Evolutionary conservation across 1,140 invertebrate genomes (phyloP), one percentile per base, ranked within the genome.

Genomic region (Cydia pomonella): DNA sequence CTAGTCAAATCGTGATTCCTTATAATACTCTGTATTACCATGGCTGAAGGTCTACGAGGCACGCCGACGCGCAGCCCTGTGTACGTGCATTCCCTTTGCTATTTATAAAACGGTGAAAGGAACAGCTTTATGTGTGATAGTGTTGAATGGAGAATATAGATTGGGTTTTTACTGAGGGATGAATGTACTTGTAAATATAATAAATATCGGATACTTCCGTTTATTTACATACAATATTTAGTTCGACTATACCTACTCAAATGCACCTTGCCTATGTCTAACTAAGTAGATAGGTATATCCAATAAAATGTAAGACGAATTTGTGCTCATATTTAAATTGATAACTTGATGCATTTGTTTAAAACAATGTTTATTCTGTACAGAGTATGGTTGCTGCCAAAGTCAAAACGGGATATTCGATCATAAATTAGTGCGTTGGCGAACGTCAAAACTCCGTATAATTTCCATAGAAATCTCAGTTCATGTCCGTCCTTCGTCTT

Each of bases 21-120:
- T 7, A n/a, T 33, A 64, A 29, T 27, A 69, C 16, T 23, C 64
- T 18, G 38, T 69, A 69, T 69, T 69, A 18, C 64, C 16, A 72
- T 23, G 21, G 7, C n/a, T 13, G 5, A 50, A 13, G 12, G 71
- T 23, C 9, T 16, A 23, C 13, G 18, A 1, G 18, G 16, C 13
- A 6, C 12, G 18, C 12, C 38, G 71, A n/a, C 41, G 71, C 38
- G 71, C 21, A 21, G 44, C 44, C 72, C 78, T 44, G 27, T 69
- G 78, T 78, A 79, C 81, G 77, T 78, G 80, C 87, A 89, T 88
- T 89, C 86, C 84, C 75, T 75, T 75, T 47, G 82, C 86, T 89
- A 89, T 90, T 90, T 89, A 87, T 89, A 88, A 84, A 82, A 76
- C 76, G 66, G 82, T 80, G 78, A 88, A 87, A 88, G 84, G 79